Evolutionary conservation across 2,113 vertebrate species (phyloP).

Genomic region (Lates calcarifer): DNA sequence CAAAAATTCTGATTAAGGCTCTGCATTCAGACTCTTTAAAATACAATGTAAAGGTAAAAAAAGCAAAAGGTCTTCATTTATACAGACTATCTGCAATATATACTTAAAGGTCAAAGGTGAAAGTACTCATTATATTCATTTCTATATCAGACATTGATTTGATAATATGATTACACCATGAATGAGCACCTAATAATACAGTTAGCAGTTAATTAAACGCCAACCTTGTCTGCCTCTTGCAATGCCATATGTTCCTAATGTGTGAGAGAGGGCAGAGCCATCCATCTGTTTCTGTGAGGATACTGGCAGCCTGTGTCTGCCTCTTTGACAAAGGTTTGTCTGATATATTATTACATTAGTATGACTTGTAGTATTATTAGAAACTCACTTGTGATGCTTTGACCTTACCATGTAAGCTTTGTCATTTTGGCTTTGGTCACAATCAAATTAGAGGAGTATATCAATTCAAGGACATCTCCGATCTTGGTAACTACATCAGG

Average conservation of each 20-base stretch:
- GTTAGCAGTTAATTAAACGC: constrained; percentile 46
- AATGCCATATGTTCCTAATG: constrained; percentile 48
- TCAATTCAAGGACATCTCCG: constrained; percentile 91
- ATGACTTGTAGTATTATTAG: background rate
- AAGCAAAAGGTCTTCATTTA: background rate
- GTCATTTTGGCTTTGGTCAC: constrained; percentile 98
- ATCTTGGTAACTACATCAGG: constrained; percentile 88
- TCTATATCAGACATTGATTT: constrained; percentile 1
- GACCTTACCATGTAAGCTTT: constrained; percentile 89
- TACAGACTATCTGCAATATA: background rate
- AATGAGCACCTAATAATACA: constrained; percentile 38
- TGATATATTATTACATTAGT: constrained; percentile 10
- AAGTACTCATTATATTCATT: background rate
- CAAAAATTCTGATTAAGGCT: too few species aligned
- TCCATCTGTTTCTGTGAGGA: constrained; percentile 39
- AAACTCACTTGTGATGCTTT: background rate
- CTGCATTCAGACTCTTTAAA: too few species aligned
- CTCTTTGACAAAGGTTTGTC: constrained; percentile 17
- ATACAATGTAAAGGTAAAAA: background rate
- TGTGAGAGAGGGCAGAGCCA: constrained; percentile 42
- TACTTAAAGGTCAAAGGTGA: background rate
- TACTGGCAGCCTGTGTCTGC: constrained; percentile 6
- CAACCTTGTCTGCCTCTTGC: constrained; percentile 2
- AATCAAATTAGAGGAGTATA: constrained; percentile 89
- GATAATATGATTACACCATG: constrained; percentile 21